Percentiles rank a stretch among this genome's conserved stretches.
Conservation (phyloP, 2,113 vertebrate species). For the Barnardius zonarius region DNA sequence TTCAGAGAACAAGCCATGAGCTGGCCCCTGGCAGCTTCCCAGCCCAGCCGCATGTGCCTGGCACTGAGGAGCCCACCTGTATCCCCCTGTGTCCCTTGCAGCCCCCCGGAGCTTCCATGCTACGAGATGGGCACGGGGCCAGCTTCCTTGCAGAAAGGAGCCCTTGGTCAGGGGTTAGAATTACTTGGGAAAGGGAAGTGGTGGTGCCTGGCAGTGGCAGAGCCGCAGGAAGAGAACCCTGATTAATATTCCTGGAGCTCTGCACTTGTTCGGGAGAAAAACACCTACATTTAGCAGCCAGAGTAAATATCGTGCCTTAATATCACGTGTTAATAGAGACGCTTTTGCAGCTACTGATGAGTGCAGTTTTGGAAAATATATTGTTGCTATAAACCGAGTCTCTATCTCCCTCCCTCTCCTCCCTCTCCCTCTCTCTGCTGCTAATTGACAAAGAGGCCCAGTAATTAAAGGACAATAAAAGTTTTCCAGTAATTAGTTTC, state of each 20-base stretch:
- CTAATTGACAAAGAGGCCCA: constrained; percentile 81
- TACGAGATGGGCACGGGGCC: background rate
- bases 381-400: constrained; percentile 70
- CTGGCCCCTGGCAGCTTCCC: background rate
- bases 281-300: constrained; percentile 45
- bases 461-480: constrained; percentile 82
- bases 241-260: constrained; percentile 39
- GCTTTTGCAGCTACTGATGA: constrained; percentile 55
- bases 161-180: background rate
- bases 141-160: background rate
- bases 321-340: constrained; percentile 66
- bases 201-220: background rate
- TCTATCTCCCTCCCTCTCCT: constrained; percentile 58
- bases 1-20: background rate
- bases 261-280: constrained; percentile 21
- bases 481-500: constrained; percentile 80
- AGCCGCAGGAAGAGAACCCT: background rate
- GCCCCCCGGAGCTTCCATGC: background rate
- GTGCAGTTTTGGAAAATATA: constrained; percentile 67
- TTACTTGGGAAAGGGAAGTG: background rate
- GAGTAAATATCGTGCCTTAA: constrained; percentile 59
- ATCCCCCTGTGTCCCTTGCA: background rate
- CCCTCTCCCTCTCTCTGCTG: constrained; percentile 68
- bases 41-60: background rate
- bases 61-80: background rate